A percentile compares a stretch with the other conserved stretches of the same genome.
These are phyloP conservation scores for Apistogramma diplotaenia DNA, from an alignment of 2,113 vertebrate genomes.

Conservation along the genomic window DNA sequence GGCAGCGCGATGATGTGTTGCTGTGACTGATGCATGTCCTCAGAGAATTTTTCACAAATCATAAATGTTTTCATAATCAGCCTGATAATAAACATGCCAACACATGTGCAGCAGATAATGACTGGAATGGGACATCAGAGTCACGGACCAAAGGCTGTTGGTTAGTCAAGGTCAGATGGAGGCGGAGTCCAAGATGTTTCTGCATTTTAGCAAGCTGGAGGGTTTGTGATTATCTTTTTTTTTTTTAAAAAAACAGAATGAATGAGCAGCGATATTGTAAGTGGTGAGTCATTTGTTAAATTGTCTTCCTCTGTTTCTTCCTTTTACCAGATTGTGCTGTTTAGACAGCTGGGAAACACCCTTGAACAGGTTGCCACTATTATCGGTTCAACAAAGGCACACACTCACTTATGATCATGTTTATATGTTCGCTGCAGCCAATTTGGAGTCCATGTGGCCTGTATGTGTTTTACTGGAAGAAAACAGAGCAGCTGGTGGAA, in stretches of 20 bases:
- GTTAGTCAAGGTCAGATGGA: slow-evolving; percentile 53
- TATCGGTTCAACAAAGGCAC: slow-evolving; percentile 1
- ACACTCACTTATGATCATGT: not conserved
- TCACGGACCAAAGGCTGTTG: slow-evolving; percentile 19
- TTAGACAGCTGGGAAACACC: slow-evolving; percentile 29
- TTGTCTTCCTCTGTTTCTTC: slow-evolving; percentile 26
- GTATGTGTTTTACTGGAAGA: not conserved
- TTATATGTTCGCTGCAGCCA: not conserved
- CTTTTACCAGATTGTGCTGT: not conserved
- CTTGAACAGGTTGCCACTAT: slow-evolving; percentile 32
- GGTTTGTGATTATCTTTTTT: not conserved
- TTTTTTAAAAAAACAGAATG: not conserved
- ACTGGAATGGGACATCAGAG: slow-evolving; percentile 20
- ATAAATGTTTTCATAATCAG: slow-evolving; percentile 66
- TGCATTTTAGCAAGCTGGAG: not conserved
- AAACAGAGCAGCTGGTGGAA: slow-evolving; percentile 7
- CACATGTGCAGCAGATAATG: slow-evolving; percentile 41
- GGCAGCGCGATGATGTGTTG: slow-evolving; percentile 41
- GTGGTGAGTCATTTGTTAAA: slow-evolving; percentile 23
- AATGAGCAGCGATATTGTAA: slow-evolving; percentile 1
- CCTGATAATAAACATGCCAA: slow-evolving; percentile 26
- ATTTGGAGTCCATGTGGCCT: not conserved
- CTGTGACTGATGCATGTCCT: slow-evolving; percentile 52
- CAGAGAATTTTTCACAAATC: slow-evolving; percentile 44
- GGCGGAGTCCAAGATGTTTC: slow-evolving; percentile 10